Conservation (phyloP, 2,888 invertebrate genomes). For the Protophormia terraenovae region DNA sequence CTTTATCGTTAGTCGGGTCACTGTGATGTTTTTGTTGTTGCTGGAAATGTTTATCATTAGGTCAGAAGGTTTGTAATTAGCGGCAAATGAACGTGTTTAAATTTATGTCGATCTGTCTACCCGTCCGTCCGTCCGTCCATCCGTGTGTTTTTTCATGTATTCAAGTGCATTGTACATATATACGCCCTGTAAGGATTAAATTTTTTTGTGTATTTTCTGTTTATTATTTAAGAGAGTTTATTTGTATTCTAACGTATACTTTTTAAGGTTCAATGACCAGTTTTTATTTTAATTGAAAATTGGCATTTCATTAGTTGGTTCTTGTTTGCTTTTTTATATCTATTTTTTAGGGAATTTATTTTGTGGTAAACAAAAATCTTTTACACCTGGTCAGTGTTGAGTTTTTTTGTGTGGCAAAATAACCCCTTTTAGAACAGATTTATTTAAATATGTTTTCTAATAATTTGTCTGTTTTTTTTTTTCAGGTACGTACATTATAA, state of each 20-base stretch:
- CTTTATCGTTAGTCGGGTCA: constrained; percentile 64
- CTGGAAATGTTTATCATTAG: constrained; percentile 63
- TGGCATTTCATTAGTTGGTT: constrained; percentile 49
- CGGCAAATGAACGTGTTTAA: constrained; percentile 60
- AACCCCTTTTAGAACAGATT: constrained; percentile 25
- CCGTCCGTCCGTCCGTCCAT: constrained; percentile 8
- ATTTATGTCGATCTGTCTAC: constrained; percentile 27
- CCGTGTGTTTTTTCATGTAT: constrained; percentile 19
- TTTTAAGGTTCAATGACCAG: constrained; percentile 62
- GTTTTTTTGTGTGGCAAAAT: neutral
- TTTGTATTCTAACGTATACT: constrained; percentile 5
- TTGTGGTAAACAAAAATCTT: constrained; percentile 16
- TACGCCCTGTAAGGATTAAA: constrained; percentile 47
- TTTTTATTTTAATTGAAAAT: constrained; percentile 55
- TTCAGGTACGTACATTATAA: constrained; percentile 2
- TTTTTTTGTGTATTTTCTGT: neutral
- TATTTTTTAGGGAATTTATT: neutral
- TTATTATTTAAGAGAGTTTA: neutral
- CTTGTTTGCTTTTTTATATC: neutral
- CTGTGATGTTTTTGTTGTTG: constrained; percentile 15
- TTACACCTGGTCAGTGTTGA: constrained; percentile 57
- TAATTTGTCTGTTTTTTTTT: neutral
- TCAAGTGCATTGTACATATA: neutral
- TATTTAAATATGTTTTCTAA: constrained; percentile 13
- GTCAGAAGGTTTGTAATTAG: constrained; percentile 68